Percentiles rank a stretch among this genome's conserved stretches.
These are phyloP conservation scores for Brachionichthys hirsutus DNA, from an alignment of 2,113 vertebrate genomes.

Conservation along the genomic window DNA sequence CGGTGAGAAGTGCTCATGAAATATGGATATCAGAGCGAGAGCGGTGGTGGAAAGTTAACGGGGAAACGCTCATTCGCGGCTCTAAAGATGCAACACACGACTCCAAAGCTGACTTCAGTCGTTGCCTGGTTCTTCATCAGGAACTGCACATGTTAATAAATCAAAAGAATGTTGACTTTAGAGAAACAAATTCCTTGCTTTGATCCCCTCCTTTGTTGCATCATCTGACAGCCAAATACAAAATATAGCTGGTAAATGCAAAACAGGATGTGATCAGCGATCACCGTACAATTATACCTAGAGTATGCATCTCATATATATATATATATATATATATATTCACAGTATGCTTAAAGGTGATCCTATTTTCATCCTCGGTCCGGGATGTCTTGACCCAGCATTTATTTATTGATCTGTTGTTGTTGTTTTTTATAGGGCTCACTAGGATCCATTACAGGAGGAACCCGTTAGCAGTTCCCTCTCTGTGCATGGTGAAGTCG, in stretches of 20 bases:
- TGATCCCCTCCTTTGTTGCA: not conserved
- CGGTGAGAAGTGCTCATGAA: slow-evolving; percentile 66
- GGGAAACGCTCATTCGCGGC: slow-evolving; percentile 42
- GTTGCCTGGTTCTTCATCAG: not conserved
- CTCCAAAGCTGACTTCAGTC: not conserved
- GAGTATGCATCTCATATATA: slow-evolving; percentile 20
- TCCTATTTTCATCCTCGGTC: no score
- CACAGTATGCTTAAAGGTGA: no score
- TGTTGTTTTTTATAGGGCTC: slow-evolving; percentile 1
- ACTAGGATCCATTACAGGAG: slow-evolving; percentile 41
- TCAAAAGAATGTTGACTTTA: not conserved
- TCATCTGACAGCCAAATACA: slow-evolving; percentile 1
- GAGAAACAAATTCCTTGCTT: slow-evolving; percentile 2
- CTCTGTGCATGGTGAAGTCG: slow-evolving; percentile 40
- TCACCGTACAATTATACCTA: slow-evolving; percentile 1
- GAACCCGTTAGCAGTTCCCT: slow-evolving; percentile 40
- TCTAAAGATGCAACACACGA: slow-evolving; percentile 35
- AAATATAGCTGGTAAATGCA: not conserved
- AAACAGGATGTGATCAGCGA: slow-evolving; percentile 9
- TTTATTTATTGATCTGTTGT: no score
- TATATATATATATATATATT: no score
- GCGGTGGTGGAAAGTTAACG: slow-evolving; percentile 49
- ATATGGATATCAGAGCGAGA: slow-evolving; percentile 68
- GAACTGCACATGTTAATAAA: not conserved
- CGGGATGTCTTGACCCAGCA: no score